Conservation (phyloP, 2,113 vertebrate species). For the Sus scrofa region DNA sequence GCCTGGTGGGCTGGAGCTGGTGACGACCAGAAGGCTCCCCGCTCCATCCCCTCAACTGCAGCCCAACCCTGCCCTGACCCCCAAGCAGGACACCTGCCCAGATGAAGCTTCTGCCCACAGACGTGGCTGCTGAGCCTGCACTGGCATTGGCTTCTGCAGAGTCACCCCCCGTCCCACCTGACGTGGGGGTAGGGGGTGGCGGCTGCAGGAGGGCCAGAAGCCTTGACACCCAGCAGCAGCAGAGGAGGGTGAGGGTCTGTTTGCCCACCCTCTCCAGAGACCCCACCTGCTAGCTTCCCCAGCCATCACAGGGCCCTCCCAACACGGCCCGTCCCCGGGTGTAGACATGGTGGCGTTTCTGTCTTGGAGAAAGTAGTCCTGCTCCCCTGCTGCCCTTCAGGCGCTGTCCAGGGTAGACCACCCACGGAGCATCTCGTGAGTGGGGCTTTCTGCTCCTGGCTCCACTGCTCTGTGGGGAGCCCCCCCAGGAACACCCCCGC, state of each 20-base stretch:
- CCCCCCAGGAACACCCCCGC: neutral
- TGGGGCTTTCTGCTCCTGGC: too few species aligned
- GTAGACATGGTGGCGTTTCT: too few species aligned
- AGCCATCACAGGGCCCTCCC: neutral
- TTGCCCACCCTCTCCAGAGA: neutral
- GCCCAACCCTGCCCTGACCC: neutral
- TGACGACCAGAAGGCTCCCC: rapidly evolving
- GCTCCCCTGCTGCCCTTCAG: rapidly evolving
- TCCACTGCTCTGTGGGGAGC: too few species aligned
- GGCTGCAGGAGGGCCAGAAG: neutral
- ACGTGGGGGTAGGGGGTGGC: neutral
- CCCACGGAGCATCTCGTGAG: rapidly evolving
- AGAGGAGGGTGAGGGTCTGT: neutral
- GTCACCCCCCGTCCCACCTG: rapidly evolving
- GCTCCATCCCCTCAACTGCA: rapidly evolving
- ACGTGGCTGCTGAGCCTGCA: rapidly evolving
- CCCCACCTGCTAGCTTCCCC: rapidly evolving
- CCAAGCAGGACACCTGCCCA: rapidly evolving
- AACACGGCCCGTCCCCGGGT: rapidly evolving
- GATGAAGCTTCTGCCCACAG: neutral
- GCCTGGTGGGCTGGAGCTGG: too few species aligned
- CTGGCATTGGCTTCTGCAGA: neutral
- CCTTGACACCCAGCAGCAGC: neutral
- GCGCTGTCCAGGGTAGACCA: rapidly evolving
- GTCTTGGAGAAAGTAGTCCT: too few species aligned